Conservation (phyloP, 2,888 invertebrate genomes). For the Cheilosia variabilis region DNA sequence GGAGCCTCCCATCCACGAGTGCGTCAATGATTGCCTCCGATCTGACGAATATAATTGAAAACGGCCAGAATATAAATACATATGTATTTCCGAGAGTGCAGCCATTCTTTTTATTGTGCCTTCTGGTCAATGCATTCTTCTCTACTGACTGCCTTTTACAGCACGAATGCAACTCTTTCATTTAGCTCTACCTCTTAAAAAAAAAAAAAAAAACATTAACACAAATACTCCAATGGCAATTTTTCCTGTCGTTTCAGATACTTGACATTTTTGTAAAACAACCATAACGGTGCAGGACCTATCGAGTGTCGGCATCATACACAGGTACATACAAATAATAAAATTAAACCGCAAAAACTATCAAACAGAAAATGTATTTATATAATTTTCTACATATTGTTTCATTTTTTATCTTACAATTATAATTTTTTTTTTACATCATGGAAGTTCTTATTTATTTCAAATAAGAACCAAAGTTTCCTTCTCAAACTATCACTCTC, state of each 20-base stretch:
- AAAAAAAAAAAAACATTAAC: too few relatives aligned
- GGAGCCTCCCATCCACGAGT: too few relatives aligned
- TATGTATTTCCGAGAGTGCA: too few relatives aligned
- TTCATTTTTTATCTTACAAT: slow-evolving; percentile 68
- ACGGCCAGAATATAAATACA: too few relatives aligned
- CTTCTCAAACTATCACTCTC: background rate
- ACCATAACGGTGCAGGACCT: slow-evolving; percentile 46
- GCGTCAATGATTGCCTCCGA: too few relatives aligned
- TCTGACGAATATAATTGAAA: too few relatives aligned
- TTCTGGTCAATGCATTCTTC: too few relatives aligned
- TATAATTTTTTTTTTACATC: slow-evolving; percentile 68
- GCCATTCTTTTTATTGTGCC: too few relatives aligned
- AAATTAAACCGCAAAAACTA: slow-evolving; percentile 30
- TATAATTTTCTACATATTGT: slow-evolving; percentile 69
- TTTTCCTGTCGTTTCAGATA: slow-evolving; percentile 26
- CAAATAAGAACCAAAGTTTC: slow-evolving; percentile 48
- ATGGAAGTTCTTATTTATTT: slow-evolving; percentile 53
- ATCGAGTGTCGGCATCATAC: slow-evolving; percentile 55
- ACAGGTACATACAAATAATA: slow-evolving; percentile 71
- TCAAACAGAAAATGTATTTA: slow-evolving; percentile 65
- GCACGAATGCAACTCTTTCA: too few relatives aligned
- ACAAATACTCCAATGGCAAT: background rate
- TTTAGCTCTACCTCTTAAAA: too few relatives aligned
- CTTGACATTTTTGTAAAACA: slow-evolving; percentile 33
- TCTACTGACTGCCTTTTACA: too few relatives aligned